Percentiles rank a stretch among this genome's conserved stretches.
phyloP scores from a whole-genome alignment of 2,797 vertebrate species.

The Balearica regulorum region DNA sequence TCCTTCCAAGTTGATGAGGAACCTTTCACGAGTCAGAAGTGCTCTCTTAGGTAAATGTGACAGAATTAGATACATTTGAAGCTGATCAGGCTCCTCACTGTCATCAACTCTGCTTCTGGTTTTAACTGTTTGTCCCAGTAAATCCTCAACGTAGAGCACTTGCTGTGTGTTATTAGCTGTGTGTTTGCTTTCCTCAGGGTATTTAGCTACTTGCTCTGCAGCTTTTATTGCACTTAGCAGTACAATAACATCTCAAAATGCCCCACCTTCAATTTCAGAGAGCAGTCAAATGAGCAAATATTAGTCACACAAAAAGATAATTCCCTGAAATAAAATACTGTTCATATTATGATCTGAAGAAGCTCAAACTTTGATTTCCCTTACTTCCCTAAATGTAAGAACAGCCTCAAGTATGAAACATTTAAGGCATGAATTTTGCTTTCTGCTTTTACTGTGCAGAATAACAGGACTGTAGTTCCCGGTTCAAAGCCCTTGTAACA shows the following conservation, averaged over 20 bases:
- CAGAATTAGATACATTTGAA: not conserved
- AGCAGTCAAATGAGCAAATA: not conserved
- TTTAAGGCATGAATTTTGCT: not conserved
- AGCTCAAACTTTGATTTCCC: not conserved
- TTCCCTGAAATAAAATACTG: conserved; percentile 17
- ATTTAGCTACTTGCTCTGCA: conserved; percentile 33
- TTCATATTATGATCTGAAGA: not conserved
- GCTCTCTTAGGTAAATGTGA: not conserved
- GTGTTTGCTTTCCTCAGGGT: conserved; percentile 41
- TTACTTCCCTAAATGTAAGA: not conserved
- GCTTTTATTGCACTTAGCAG: conserved; percentile 46
- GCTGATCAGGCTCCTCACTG: not conserved
- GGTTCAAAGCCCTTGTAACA: not conserved
- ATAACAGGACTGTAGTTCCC: not conserved
- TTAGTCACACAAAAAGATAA: conserved; percentile 3
- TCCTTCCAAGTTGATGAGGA: not conserved
- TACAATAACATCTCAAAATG: conserved; percentile 23
- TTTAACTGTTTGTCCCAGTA: conserved; percentile 1
- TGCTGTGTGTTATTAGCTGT: conserved; percentile 15
- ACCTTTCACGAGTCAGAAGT: not conserved
- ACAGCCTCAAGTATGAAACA: not conserved
- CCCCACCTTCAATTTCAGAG: conserved; percentile 12
- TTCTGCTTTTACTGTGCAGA: not conserved
- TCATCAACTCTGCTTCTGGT: not conserved
- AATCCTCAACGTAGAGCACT: not conserved